Evolutionary conservation across 2,113 vertebrate genomes (phyloP).

Genomic region (Pseudopipra pipra): DNA sequence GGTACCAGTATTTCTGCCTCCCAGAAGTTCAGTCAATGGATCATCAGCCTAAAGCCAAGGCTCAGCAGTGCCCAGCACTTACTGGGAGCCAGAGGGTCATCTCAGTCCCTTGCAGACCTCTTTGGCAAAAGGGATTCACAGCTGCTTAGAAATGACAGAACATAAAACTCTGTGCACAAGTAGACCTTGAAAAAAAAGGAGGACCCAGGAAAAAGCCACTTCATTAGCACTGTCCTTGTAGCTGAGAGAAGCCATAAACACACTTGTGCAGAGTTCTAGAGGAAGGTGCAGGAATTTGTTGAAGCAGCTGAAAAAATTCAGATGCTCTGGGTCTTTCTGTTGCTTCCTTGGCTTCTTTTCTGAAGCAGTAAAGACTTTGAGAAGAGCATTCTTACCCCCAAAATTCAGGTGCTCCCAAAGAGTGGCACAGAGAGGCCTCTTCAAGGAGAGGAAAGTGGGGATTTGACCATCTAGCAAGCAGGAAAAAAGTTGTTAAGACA

Average conservation of each 20-base stretch:
- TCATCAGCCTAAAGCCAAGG: background rate
- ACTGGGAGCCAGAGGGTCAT: background rate
- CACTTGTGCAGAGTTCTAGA: background rate
- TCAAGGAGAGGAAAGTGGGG: background rate
- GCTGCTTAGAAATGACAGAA: background rate
- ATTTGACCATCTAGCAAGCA: background rate
- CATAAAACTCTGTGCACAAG: background rate
- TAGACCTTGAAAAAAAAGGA: background rate
- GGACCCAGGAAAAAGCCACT: background rate
- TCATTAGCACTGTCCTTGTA: background rate
- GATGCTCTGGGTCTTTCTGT: background rate
- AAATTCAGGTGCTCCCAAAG: background rate
- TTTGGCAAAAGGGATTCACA: background rate
- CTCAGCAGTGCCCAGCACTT: background rate
- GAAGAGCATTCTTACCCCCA: background rate
- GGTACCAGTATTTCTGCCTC: background rate
- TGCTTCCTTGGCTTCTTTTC: background rate
- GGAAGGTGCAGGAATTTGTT: background rate
- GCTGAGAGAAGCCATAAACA: background rate
- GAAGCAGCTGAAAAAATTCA: background rate
- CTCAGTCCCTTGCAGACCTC: background rate
- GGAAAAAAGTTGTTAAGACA: background rate
- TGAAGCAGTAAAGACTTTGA: background rate
- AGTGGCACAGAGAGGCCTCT: background rate
- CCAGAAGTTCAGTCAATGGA: background rate